Percentiles rank a stretch among this genome's conserved stretches.
Evolutionary conservation across 92 coral and sea anemone genomes (phyloP).

Genomic region (Nematostella vectensis): DNA sequence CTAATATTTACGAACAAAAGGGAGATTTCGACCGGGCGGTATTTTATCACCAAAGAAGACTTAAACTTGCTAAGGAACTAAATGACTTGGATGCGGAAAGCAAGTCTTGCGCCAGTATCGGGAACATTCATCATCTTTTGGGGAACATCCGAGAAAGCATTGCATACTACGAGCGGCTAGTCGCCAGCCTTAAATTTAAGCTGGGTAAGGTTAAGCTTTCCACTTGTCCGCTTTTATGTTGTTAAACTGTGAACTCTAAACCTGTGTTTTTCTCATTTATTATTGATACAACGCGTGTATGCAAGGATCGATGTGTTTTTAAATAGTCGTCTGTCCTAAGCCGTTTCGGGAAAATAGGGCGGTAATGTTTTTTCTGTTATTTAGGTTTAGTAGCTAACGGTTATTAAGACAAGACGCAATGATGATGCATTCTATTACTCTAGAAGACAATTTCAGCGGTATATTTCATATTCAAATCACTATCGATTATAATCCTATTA

Average conservation of each 20-base stretch:
- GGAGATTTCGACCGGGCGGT: constrained; percentile 86
- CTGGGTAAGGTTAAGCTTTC: constrained; percentile 49
- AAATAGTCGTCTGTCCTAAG: too few relatives aligned
- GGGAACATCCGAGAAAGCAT: constrained; percentile 94
- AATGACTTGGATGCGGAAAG: constrained; percentile 88
- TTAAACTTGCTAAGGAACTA: constrained; percentile 73
- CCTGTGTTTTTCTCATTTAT: constrained; percentile 1
- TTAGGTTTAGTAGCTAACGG: too few relatives aligned
- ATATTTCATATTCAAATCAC: too few relatives aligned
- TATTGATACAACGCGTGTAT: not conserved
- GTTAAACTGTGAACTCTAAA: not conserved
- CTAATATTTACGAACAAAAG: constrained; percentile 74
- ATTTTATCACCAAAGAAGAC: constrained; percentile 67
- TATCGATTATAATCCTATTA: too few relatives aligned
- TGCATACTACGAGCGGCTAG: constrained; percentile 80
- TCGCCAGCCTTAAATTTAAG: constrained; percentile 83
- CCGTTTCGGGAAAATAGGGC: too few relatives aligned
- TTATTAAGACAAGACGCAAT: too few relatives aligned
- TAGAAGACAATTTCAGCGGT: too few relatives aligned
- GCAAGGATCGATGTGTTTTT: too few relatives aligned
- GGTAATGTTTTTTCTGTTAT: too few relatives aligned
- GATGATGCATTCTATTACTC: too few relatives aligned
- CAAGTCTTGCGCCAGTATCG: constrained; percentile 91
- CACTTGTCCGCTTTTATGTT: not conserved
- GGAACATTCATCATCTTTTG: constrained; percentile 78